These are phyloP conservation scores for Psophia crepitans DNA, from an alignment of 2,113 vertebrate genomes.

Conservation along the genomic window DNA sequence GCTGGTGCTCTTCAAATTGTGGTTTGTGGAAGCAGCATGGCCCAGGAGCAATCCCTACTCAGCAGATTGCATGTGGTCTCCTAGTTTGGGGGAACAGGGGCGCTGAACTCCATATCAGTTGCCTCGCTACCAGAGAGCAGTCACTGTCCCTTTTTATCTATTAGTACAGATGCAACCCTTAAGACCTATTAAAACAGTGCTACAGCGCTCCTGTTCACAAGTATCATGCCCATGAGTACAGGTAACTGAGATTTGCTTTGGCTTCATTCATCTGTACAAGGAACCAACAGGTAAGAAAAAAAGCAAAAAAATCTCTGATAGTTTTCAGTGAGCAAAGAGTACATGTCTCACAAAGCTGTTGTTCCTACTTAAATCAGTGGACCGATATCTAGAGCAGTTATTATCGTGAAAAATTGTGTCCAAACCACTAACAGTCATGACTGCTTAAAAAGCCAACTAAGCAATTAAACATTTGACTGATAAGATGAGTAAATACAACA, in stretches of 20 bases:
- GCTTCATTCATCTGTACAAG: background rate
- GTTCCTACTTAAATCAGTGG: background rate
- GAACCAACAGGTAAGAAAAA: background rate
- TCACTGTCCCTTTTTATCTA: background rate
- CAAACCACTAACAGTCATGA: background rate
- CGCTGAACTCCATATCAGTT: rapidly evolving
- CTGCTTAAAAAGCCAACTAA: background rate
- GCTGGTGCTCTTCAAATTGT: background rate
- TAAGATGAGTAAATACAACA: background rate
- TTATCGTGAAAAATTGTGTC: background rate
- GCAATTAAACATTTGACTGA: background rate
- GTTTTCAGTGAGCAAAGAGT: background rate
- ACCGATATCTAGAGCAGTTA: background rate
- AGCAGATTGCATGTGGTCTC: background rate
- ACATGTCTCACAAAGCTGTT: background rate
- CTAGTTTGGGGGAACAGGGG: background rate
- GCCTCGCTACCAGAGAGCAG: background rate
- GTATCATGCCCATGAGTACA: background rate
- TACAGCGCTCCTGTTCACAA: background rate
- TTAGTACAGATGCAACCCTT: background rate
- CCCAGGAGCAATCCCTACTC: background rate
- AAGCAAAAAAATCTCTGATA: rapidly evolving
- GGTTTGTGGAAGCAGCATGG: background rate
- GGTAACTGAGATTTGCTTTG: background rate
- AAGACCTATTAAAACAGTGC: background rate